Evolutionary conservation across 2,888 invertebrate species (phyloP).

Genomic region (Xylophagus ater): DNA sequence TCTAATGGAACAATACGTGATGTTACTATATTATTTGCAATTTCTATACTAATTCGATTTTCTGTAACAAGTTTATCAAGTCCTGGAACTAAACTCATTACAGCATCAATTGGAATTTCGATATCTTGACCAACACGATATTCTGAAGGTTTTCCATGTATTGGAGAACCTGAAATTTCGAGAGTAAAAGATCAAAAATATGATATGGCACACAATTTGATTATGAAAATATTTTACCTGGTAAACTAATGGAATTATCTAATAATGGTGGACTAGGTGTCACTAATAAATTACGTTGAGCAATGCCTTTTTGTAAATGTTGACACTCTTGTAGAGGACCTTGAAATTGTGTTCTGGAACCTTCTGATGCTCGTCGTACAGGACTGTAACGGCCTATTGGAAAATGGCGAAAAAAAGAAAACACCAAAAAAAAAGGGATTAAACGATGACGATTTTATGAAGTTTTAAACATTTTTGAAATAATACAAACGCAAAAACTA

Average conservation of each 20-base stretch:
- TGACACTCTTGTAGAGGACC: conserved; percentile 68
- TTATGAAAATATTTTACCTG: too few relatives aligned
- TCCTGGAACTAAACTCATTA: conserved; percentile 40
- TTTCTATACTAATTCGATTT: conserved; percentile 36
- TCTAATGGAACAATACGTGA: conserved; percentile 42
- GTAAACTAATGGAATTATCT: conserved; percentile 40
- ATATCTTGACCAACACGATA: conserved; percentile 29
- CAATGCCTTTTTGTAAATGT: conserved; percentile 51
- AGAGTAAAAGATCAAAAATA: too few relatives aligned
- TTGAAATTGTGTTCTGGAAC: conserved; percentile 45
- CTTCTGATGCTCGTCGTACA: conserved; percentile 77
- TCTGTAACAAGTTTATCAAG: conserved; percentile 40
- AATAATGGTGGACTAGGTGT: conserved; percentile 39
- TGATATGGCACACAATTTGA: too few relatives aligned
- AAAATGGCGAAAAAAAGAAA: too few relatives aligned
- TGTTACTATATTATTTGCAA: conserved; percentile 39
- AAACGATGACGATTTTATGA: too few relatives aligned
- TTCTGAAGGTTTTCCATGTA: conserved; percentile 41
- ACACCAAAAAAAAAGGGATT: too few relatives aligned
- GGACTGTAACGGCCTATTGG: conserved; percentile 65
- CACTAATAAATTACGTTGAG: conserved; percentile 37
- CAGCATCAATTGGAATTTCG: conserved; percentile 41
- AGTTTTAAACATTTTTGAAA: too few relatives aligned
- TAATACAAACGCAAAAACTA: too few relatives aligned
- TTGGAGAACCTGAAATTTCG: conserved; percentile 52